Evolutionary conservation across 2,113 vertebrate genomes (phyloP).

Genomic region (Megaptera novaeangliae): DNA sequence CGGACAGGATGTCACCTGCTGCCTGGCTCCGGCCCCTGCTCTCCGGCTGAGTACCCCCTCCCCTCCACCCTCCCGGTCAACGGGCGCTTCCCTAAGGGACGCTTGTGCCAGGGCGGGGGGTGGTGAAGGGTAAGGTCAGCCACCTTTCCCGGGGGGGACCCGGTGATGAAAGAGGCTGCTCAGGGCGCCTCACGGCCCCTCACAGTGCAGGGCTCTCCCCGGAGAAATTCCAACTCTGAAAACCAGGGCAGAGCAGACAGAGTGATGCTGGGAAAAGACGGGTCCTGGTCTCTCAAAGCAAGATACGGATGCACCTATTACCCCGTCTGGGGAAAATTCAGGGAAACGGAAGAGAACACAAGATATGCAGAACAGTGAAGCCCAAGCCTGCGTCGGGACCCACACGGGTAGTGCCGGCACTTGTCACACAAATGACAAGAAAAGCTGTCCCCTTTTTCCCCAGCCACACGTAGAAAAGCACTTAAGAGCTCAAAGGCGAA

Average conservation of each 20-base stretch:
- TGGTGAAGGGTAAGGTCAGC: not conserved
- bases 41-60: not conserved
- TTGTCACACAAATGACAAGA: slow-evolving; percentile 82
- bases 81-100: not conserved
- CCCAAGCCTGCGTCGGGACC: slow-evolving; percentile 40
- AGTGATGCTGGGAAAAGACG: slow-evolving; percentile 58
- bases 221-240: slow-evolving; percentile 37
- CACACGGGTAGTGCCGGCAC: slow-evolving; percentile 77
- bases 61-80: not conserved
- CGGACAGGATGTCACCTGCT: not conserved
- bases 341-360: slow-evolving; percentile 84
- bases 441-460: slow-evolving; percentile 75
- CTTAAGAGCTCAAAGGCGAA: slow-evolving; percentile 86
- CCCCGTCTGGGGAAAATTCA: slow-evolving; percentile 59
- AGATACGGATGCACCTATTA: slow-evolving; percentile 59
- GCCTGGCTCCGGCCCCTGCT: not conserved
- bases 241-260: slow-evolving; percentile 49
- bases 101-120: not conserved
- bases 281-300: slow-evolving; percentile 57
- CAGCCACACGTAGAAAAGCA: slow-evolving; percentile 82
- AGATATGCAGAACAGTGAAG: slow-evolving; percentile 94
- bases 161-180: not conserved
- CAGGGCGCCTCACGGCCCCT: rapidly evolving
- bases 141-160: not conserved
- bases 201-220: not conserved